Evolutionary conservation across 2,113 vertebrate species (phyloP).

Genomic region (Nothoprocta pentlandii): DNA sequence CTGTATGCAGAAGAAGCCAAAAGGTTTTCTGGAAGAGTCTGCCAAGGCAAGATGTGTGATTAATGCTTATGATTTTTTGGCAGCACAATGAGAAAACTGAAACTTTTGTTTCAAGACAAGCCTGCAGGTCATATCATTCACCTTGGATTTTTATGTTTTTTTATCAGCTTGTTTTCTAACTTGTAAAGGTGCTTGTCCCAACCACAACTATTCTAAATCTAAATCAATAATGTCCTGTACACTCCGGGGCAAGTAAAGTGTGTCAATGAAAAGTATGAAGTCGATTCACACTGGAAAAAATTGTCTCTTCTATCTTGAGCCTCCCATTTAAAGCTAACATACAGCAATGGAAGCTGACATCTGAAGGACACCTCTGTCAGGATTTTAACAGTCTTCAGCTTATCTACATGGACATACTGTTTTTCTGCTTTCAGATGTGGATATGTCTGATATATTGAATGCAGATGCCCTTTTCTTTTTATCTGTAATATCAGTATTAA

Average conservation of each 20-base stretch:
- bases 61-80: background rate
- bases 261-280: background rate
- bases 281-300: rapidly evolving
- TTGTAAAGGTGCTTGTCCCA: background rate
- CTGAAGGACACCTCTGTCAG: background rate
- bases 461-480: background rate
- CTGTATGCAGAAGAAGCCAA: background rate
- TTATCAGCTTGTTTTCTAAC: background rate
- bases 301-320: background rate
- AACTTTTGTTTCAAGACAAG: background rate
- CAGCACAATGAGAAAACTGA: background rate
- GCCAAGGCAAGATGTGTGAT: background rate
- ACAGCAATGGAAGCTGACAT: background rate
- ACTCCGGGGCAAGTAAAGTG: background rate
- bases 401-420: background rate
- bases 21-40: background rate
- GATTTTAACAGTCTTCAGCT: background rate
- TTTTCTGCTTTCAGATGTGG: background rate
- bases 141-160: background rate
- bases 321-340: background rate
- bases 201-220: background rate
- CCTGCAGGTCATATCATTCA: background rate
- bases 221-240: background rate
- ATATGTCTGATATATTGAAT: background rate
- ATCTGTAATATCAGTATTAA: background rate